Evolutionary conservation across 2,113 vertebrate genomes (phyloP), one percentile per base, ranked within the genome.

Genomic region (Gallinago paraguaiae): DNA sequence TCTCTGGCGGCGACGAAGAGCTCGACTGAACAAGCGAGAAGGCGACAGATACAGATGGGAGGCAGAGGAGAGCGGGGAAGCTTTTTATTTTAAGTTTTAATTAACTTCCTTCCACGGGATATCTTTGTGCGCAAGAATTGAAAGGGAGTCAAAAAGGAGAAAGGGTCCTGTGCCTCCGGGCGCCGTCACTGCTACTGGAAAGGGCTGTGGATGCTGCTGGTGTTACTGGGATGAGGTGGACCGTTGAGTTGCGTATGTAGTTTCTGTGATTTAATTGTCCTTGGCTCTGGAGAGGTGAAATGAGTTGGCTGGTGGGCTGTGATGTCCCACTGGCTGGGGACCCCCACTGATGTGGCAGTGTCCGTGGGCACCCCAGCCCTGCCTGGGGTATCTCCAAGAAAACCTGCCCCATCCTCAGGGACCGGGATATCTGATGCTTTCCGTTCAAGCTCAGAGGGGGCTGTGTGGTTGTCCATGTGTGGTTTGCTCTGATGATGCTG

Each of bases 381-480:
- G 59, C 53, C 48, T 19, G 50, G 48, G 57, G 13, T 64, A 8
- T 77, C 17, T 3, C 65, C 1, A 3, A 72, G 68, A 54, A 17
- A 64, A 6, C 18, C n/a, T n/a, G 7, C 25, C 30, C 33, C 20
- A 1, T 33, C 45, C 41, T 57, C 5, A 0, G 27, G 33, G 5
- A 20, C 17, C 0, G 2, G 43, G 9, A 0, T 35, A 2, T 30
- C 41, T 3, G 28, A 19, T 45, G 53, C 30, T 50, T 31, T 50
- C 0, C 2, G 31, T 68, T 79, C 23, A 20, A 1, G 31, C 41
- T 89, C 13, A 0, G 1, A 18, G 25, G 7, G 14, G 6, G 12
- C 41, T 0, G 0, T 16, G 31, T 3, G 1, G 9, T 50, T 53
- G 41, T 59, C 82, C 39, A 2, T 20, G 25, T 39, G 20, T 46